These are phyloP conservation scores for Rhabdomys dilectus DNA, from an alignment of 2,113 vertebrate genomes.

Conservation along the genomic window DNA sequence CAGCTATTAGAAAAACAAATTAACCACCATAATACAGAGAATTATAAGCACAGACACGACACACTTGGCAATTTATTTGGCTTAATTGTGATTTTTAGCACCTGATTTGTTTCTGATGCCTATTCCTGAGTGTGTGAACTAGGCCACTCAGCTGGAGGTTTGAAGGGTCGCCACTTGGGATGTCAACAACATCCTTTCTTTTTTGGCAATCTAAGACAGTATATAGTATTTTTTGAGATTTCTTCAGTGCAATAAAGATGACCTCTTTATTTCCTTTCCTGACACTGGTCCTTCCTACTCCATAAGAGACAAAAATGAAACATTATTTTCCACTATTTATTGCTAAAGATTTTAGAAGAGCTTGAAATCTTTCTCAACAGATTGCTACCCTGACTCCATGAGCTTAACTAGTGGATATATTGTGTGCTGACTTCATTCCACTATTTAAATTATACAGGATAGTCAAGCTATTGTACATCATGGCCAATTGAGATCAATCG, in stretches of 20 bases:
- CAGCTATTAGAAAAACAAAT: background rate
- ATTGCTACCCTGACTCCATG: fast-evolving
- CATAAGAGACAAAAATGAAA: background rate
- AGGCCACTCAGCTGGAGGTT: background rate
- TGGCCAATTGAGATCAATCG: background rate
- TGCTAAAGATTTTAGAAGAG: background rate
- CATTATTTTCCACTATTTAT: too few relatives aligned
- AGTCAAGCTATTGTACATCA: conserved; percentile 17
- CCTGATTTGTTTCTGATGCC: background rate
- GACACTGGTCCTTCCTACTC: background rate
- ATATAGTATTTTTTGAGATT: background rate
- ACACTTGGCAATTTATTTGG: background rate
- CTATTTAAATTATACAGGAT: background rate
- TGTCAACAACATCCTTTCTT: background rate
- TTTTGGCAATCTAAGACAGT: background rate
- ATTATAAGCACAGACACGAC: background rate
- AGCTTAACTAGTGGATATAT: background rate
- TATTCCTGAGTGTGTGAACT: too few relatives aligned
- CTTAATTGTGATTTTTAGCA: background rate
- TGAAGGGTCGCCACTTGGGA: fast-evolving
- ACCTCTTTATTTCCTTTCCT: background rate
- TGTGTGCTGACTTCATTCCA: background rate
- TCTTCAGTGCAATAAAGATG: background rate
- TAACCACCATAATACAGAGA: background rate
- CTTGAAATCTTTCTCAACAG: background rate